Evolutionary conservation across 2,797 vertebrate species (phyloP), one percentile per base, ranked within the genome.

Genomic region (Chelonia mydas): DNA sequence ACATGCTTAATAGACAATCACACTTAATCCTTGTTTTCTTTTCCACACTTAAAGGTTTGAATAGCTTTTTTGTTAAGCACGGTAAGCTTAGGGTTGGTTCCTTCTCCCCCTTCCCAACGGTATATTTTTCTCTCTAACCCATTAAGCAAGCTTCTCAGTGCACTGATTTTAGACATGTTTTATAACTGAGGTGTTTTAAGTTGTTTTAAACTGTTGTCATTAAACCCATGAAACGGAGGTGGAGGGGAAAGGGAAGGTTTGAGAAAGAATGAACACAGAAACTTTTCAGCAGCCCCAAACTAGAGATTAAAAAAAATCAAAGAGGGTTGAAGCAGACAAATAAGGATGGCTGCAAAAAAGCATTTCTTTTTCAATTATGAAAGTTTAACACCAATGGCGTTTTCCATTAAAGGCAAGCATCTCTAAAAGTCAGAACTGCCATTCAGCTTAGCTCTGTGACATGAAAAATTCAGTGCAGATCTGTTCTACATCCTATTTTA

Each of bases 41-140:
- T 97, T 92, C 86, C 94, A 94, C 88, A 59, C 41, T 95, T 84
- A 55, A 61, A 87, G 89, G 83, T 97, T 97, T 97, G 93, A 94
- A 93, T 94, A 94, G 81, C 74, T 93, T 93, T 57, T 87, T 86
- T 74, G 94, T 82, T 47, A 89, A 83, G 87, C 45, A 72, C n/a
- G 88, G 87, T 55, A 93, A 51, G 49, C 83, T 96, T 89, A 84
- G 76, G n/a, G 33, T 41, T 84, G 55, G 86, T 94, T 91, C 91
- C 79, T 31, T 93, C 83, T 90, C 92, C 91, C 89, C 33, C 28
- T 86, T 55, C 33, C 37, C 33, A 76, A 12, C 17, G 10, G 3
- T 55, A 3, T 2, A 6, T 78, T 94, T 94, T 84, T 72, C 6
- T 84, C 92, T 94, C 76, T 88, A 89, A 94, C 47, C 65, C 54